Conservation (phyloP, 2,113 vertebrate species). For the Campylomormyrus numenius region DNA sequence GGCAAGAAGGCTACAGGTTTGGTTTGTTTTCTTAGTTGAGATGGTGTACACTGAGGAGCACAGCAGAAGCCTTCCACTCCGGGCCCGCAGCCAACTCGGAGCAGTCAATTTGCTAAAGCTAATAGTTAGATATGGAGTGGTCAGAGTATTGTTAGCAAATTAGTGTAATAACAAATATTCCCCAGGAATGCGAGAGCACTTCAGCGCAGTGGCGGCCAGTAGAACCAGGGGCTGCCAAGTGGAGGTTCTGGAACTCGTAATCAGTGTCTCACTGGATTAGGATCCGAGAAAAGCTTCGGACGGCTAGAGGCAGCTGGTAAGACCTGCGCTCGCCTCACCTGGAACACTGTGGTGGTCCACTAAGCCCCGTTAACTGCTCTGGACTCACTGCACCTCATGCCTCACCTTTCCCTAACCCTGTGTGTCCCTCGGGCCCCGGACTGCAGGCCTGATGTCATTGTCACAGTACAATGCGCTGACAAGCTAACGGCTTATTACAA, state of each 20-base stretch:
- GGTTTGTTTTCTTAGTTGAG: conserved; percentile 48
- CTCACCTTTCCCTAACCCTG: background rate
- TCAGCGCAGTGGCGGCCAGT: conserved; percentile 5
- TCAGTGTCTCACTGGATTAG: conserved; percentile 24
- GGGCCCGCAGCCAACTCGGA: conserved; percentile 32
- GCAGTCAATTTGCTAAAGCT: conserved; percentile 46
- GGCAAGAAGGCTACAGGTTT: conserved; percentile 39
- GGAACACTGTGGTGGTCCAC: too few relatives aligned
- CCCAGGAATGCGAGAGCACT: conserved; percentile 29
- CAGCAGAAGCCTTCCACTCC: conserved; percentile 34
- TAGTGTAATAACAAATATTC: conserved; percentile 37
- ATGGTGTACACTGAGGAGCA: conserved; percentile 35
- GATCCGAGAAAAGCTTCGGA: background rate
- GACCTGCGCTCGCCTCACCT: background rate
- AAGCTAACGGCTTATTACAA: conserved; percentile 3
- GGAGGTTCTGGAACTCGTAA: conserved; percentile 31
- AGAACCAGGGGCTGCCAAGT: conserved; percentile 27
- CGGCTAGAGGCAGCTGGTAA: background rate
- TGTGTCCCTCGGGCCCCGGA: background rate
- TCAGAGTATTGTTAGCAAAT: conserved; percentile 52
- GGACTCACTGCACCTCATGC: background rate
- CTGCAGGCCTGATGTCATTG: background rate
- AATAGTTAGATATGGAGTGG: conserved; percentile 43
- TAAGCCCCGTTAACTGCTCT: background rate
- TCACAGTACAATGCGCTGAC: background rate